Evolutionary conservation across 2,888 invertebrate genomes (phyloP).

Genomic region (Acanthoscelides obtectus): DNA sequence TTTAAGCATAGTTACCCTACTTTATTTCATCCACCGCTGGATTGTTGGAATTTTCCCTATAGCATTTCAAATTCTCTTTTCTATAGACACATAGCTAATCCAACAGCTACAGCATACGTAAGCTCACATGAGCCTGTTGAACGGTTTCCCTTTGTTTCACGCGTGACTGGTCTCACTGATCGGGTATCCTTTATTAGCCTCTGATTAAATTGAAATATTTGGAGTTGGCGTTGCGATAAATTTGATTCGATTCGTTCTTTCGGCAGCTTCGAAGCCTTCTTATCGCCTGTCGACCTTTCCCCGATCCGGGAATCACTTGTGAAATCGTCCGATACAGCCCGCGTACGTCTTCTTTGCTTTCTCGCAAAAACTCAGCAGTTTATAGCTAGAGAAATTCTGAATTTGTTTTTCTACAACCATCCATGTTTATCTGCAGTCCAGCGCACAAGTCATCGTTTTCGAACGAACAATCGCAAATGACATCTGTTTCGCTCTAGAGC

Average conservation of each 20-base stretch:
- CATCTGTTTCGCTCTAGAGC: no score
- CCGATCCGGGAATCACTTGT: not conserved
- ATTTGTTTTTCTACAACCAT: no score
- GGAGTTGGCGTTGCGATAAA: slow-evolving; percentile 30
- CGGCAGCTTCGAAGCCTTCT: not conserved
- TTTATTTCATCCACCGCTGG: no score
- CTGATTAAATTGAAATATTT: slow-evolving; percentile 27
- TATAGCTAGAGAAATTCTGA: not conserved
- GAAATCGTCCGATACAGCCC: not conserved
- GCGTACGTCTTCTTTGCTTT: not conserved
- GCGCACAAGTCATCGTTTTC: no score
- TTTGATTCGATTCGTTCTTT: slow-evolving; percentile 13
- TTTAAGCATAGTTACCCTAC: no score
- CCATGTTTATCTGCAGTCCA: no score
- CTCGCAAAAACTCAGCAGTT: not conserved
- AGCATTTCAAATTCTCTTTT: no score
- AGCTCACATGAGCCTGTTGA: not conserved
- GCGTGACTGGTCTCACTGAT: slow-evolving; percentile 11
- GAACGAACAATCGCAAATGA: no score
- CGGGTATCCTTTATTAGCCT: slow-evolving; percentile 19
- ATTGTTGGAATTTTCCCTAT: no score
- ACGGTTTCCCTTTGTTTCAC: not conserved
- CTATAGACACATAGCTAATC: no score
- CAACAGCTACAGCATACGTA: no score
- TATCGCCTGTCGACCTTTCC: not conserved